phyloP scores from a whole-genome alignment of 2,113 vertebrate species.

The Benitochromis conjunctus region DNA sequence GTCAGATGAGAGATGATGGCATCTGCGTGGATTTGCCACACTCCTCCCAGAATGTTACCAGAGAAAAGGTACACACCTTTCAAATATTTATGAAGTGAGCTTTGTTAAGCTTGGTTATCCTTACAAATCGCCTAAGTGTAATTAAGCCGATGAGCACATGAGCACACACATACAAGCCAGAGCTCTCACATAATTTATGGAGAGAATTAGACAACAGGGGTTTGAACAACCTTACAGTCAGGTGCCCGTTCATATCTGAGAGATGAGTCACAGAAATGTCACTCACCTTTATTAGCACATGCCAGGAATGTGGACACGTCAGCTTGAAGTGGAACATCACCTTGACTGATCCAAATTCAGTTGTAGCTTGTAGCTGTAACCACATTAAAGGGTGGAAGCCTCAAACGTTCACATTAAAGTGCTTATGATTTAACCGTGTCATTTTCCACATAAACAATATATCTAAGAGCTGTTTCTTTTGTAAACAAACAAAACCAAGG shows the following conservation, averaged over 20 bases:
- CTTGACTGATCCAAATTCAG: not conserved
- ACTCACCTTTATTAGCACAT: no score
- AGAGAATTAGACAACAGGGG: not conserved
- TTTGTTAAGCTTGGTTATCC: not conserved
- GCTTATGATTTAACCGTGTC: not conserved
- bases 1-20: conserved; percentile 53
- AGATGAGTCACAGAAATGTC: not conserved
- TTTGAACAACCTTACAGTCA: not conserved
- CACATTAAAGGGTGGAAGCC: not conserved
- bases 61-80: conserved; percentile 65
- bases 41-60: conserved; percentile 53
- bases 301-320: rapidly evolving
- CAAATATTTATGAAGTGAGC: not conserved
- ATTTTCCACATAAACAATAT: not conserved
- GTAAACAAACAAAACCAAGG: not conserved
- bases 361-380: not conserved
- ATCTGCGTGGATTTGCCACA: conserved; percentile 74
- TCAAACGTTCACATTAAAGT: not conserved
- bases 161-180: not conserved
- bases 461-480: not conserved
- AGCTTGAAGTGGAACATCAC: not conserved
- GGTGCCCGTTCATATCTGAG: not conserved
- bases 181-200: not conserved
- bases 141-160: not conserved
- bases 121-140: not conserved